Evolutionary conservation across 1,140 invertebrate species (phyloP).

Genomic region (Drosophila lowei): DNA sequence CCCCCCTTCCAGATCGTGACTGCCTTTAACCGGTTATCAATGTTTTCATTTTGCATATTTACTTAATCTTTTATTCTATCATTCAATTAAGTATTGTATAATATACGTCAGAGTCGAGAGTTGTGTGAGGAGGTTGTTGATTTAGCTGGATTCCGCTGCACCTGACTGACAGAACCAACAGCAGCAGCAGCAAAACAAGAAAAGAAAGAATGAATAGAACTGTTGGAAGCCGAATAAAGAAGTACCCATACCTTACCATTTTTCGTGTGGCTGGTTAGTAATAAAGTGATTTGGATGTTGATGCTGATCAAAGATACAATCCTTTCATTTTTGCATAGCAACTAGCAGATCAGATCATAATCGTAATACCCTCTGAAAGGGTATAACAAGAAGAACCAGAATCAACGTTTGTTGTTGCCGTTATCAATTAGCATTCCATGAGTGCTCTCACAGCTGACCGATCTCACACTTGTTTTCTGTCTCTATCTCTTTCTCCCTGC

Average conservation of each 20-base stretch:
- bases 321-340: too few relatives aligned
- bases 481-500: background rate
- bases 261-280: too few relatives aligned
- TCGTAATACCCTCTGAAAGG: background rate
- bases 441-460: conserved; percentile 26
- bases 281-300: too few relatives aligned
- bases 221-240: too few relatives aligned
- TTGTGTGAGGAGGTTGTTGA: conserved; percentile 13
- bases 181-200: conserved; percentile 22
- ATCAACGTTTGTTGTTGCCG: conserved; percentile 24
- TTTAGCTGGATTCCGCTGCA: conserved; percentile 28
- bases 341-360: too few relatives aligned
- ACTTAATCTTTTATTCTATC: conserved; percentile 35
- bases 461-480: conserved; percentile 27
- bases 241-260: too few relatives aligned
- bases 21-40: conserved; percentile 41
- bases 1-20: conserved; percentile 12
- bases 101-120: conserved; percentile 34
- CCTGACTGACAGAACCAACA: conserved; percentile 32
- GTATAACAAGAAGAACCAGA: background rate
- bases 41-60: conserved; percentile 38
- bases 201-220: background rate
- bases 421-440: conserved; percentile 56
- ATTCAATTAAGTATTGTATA: conserved; percentile 46
- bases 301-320: too few relatives aligned